phyloP scores from a whole-genome alignment of 2,888 invertebrate species.

The Stomorhina lunata region DNA sequence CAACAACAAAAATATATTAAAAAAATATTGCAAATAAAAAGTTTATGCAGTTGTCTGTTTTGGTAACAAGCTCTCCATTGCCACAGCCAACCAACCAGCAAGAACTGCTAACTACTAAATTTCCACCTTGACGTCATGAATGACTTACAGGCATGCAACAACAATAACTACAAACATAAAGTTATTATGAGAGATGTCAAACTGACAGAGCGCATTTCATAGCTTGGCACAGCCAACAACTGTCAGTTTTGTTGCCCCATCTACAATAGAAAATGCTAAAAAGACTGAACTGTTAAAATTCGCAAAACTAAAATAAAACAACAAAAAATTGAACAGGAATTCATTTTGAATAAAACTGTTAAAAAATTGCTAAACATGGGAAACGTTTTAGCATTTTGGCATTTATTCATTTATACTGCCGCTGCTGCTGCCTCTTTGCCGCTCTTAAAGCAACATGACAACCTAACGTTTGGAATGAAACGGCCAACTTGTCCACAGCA shows the following conservation, averaged over 20 bases:
- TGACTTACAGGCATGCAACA: constrained; percentile 56
- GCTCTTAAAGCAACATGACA: not conserved
- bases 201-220: constrained; percentile 53
- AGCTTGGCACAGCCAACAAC: constrained; percentile 10
- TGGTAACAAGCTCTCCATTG: constrained; percentile 62
- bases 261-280: constrained; percentile 41
- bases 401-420: constrained; percentile 41
- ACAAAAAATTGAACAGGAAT: constrained; percentile 30
- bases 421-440: not conserved
- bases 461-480: not conserved
- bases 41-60: constrained; percentile 62
- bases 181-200: constrained; percentile 61
- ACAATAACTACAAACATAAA: constrained; percentile 49
- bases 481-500: not conserved
- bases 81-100: too few species aligned
- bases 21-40: constrained; percentile 17
- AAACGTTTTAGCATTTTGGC: constrained; percentile 60
- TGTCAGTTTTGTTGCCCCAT: constrained; percentile 17
- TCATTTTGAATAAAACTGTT: constrained; percentile 44
- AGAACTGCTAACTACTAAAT: constrained; percentile 43
- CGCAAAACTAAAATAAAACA: not conserved
- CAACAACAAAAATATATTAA: constrained; percentile 42
- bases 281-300: constrained; percentile 2
- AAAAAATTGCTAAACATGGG: constrained; percentile 51
- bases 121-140: constrained; percentile 51